Evolutionary conservation across 1,140 invertebrate species (phyloP).

Genomic region (Platorchestia sp.): DNA sequence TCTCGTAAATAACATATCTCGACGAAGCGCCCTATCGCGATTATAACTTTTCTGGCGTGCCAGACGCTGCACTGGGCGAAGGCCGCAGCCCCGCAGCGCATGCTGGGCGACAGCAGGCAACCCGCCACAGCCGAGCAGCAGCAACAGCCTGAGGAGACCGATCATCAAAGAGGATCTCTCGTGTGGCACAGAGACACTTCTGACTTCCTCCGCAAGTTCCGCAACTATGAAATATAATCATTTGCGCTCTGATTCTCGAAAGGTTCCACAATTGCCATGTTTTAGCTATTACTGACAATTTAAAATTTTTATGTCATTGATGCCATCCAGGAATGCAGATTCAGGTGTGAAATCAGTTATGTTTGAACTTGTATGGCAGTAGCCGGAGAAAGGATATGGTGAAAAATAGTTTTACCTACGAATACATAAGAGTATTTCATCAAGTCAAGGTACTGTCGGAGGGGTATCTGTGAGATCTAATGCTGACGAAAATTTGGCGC

Average conservation of each 20-base stretch:
- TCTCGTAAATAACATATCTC: too few relatives aligned
- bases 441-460: neutral
- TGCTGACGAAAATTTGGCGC: neutral
- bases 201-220: neutral
- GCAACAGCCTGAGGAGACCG: neutral
- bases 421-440: neutral
- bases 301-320: neutral
- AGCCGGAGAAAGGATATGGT: neutral
- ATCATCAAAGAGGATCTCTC: neutral
- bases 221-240: constrained; percentile 26
- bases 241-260: neutral
- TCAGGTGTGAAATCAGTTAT: neutral
- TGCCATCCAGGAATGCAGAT: neutral
- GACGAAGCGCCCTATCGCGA: neutral
- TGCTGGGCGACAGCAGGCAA: neutral
- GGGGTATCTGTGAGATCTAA: neutral
- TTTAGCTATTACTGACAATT: too few relatives aligned
- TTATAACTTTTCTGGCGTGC: neutral
- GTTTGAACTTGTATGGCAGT: neutral
- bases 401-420: neutral
- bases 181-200: constrained; percentile 32
- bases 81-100: neutral
- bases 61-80: constrained; percentile 34
- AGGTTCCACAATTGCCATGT: neutral
- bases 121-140: neutral